phyloP scores from a whole-genome alignment of 1,140 invertebrate species.

The Eupeodes corollae region DNA sequence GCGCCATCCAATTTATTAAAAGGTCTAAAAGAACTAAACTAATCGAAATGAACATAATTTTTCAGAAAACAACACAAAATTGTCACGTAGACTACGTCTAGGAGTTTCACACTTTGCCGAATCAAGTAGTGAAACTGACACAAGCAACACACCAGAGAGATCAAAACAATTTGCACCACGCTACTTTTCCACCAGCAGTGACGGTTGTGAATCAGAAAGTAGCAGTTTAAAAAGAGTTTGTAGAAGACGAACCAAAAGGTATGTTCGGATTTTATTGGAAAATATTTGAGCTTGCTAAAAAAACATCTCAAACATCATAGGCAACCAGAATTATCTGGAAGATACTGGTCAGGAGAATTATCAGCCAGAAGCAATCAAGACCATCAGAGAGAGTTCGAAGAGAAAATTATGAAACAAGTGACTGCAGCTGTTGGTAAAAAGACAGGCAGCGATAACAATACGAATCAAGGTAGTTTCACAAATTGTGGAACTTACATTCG shows the following conservation, averaged over 20 bases:
- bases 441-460: constrained; percentile 22
- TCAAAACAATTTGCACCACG: background rate
- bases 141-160: constrained; percentile 8
- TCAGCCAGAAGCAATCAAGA: constrained; percentile 74
- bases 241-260: constrained; percentile 5
- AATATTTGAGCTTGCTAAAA: background rate
- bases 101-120: constrained; percentile 18
- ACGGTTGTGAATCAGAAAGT: constrained; percentile 33
- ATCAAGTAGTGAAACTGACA: constrained; percentile 30
- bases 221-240: constrained; percentile 21
- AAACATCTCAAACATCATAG: constrained; percentile 8
- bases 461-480: constrained; percentile 15
- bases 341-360: constrained; percentile 59
- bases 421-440: constrained; percentile 44
- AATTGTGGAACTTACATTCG: constrained; percentile 57
- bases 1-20: too few relatives aligned
- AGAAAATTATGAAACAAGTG: constrained; percentile 58
- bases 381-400: constrained; percentile 69
- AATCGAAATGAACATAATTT: too few relatives aligned
- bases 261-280: background rate
- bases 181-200: constrained; percentile 26
- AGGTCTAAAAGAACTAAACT: too few relatives aligned
- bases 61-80: background rate
- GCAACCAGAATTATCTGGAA: constrained; percentile 31
- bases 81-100: constrained; percentile 1